These are phyloP conservation scores for Ryuthela nishihirai DNA, from an alignment of 2,888 invertebrate genomes.

Conservation along the genomic window DNA sequence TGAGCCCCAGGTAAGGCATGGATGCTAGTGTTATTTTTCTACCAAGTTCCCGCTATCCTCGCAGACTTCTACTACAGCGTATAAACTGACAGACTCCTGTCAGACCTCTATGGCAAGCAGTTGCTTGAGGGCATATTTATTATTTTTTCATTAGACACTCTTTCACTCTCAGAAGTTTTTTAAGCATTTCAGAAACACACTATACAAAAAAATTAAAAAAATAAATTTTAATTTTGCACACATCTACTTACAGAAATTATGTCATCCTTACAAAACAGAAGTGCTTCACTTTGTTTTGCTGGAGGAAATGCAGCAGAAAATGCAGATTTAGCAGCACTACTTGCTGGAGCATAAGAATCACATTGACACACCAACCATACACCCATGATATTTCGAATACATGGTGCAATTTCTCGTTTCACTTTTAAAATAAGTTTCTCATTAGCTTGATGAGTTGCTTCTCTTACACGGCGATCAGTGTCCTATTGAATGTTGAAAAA, in stretches of 20 bases:
- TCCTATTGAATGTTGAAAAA: no score
- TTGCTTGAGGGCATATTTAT: no score
- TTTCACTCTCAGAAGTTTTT: no score
- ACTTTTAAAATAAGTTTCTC: constrained; percentile 60
- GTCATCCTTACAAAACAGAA: constrained; percentile 76
- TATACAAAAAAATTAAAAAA: not conserved
- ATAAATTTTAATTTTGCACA: not conserved
- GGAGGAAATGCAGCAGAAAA: constrained; percentile 71
- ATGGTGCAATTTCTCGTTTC: constrained; percentile 72
- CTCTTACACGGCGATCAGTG: constrained; percentile 76
- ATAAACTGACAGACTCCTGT: no score
- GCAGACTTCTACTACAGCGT: no score
- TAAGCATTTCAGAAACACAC: no score
- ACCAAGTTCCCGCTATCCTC: no score
- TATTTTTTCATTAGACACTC: no score
- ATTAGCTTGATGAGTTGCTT: constrained; percentile 71
- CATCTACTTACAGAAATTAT: constrained; percentile 58
- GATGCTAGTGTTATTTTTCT: no score
- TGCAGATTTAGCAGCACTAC: constrained; percentile 64
- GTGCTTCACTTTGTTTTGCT: constrained; percentile 70
- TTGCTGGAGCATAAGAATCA: constrained; percentile 81
- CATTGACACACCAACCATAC: constrained; percentile 80
- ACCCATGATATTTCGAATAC: constrained; percentile 69
- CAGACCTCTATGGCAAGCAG: no score
- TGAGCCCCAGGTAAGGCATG: no score